Evolutionary conservation across 2,797 vertebrate species (phyloP).

Genomic region (Notolepis coatsorum): DNA sequence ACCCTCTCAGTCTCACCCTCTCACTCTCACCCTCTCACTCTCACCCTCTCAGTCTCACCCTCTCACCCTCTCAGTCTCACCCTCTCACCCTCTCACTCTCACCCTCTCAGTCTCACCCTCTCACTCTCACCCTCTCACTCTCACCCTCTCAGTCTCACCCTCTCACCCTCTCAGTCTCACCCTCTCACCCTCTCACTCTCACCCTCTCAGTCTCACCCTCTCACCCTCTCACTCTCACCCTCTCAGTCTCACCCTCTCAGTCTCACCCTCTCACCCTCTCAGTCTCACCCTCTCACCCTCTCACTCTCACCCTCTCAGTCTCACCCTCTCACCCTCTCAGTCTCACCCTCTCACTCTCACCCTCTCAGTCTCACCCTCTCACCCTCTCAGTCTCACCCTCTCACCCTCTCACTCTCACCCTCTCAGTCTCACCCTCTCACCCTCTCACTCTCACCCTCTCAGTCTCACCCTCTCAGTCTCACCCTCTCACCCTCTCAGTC

Average conservation of each 20-base stretch:
- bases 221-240: slow-evolving; percentile 32
- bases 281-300: slow-evolving; percentile 2
- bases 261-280: slow-evolving; percentile 26
- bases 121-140: slow-evolving; percentile 41
- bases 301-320: slow-evolving; percentile 17
- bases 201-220: neutral
- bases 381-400: too few species aligned
- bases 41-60: neutral
- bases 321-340: too few species aligned
- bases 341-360: slow-evolving; percentile 36
- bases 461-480: slow-evolving; percentile 1
- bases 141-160: neutral
- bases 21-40: slow-evolving; percentile 41
- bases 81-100: slow-evolving; percentile 39
- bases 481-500: slow-evolving; percentile 17
- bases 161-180: too few species aligned
- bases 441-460: slow-evolving; percentile 26
- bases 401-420: slow-evolving; percentile 32
- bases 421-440: neutral
- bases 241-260: neutral
- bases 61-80: too few species aligned
- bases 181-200: slow-evolving; percentile 39
- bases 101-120: neutral
- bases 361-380: neutral
- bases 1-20: neutral